Base-by-base conservation (phyloP, 2,113 vertebrate genomes). In the Pao palembangensis region DNA sequence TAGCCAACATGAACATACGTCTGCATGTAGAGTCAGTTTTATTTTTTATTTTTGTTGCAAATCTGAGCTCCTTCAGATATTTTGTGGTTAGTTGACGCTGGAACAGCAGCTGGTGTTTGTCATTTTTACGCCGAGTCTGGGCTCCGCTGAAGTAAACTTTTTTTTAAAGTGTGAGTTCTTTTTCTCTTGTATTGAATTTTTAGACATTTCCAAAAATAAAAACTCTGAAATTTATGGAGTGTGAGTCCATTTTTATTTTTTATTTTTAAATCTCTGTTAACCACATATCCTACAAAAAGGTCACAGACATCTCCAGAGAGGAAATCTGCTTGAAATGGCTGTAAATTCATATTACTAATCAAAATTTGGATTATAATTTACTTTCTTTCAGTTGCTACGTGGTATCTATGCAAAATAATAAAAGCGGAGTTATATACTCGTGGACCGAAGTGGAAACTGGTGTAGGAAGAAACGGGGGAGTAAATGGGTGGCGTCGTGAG, bases 181-280 rank as follows among this genome's bases (percentile, higher is more conserved):
- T 81, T 76, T 71, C 80, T 31, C 18, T 51, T 71, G 63, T 78
- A 23, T 63, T 71, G 51, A 61, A 57, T 81, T 81, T 84, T 78
- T 77, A 65, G 57, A 80, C 28, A 57, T 67, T 82, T 84, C 80
- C 55, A 67, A 79, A 65, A 88, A 85, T 87, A 82, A 85, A 88
- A 62, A 16, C 47, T 2, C 15, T 52, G 20, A 72, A 76, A 67
- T 25, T 43, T 21, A 18, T 42, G 13, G 14, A 2, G 10, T 11
- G 11, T 15, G 21, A 28, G 23, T 17, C 21, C 16, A 23, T 8
- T 47, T 47, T 47, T 38, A 38, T 38, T 38, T 38, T 28, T 28
- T 38, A 12, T 12, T 38, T 38, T 28, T 28, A 4, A 28, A 28
- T 28, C 25, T 28, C 25, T 28, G 25, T 4, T 28, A 28, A 28